Conservation (phyloP, 2,797 vertebrate genomes). For the Kryptopterus vitreolus region DNA sequence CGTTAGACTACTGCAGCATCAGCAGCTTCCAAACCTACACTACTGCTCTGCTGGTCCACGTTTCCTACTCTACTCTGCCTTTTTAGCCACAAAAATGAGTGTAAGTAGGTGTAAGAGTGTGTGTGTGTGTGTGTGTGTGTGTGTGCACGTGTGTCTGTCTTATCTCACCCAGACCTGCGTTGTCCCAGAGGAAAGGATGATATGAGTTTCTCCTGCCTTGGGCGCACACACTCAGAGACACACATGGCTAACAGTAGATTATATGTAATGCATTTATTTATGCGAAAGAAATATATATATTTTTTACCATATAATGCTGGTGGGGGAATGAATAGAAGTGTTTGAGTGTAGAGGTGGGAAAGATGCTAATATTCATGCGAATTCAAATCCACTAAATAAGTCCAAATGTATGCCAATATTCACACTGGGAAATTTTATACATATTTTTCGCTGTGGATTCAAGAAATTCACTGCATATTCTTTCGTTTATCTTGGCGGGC, state of each 20-base stretch:
- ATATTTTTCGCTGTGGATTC: too few species aligned
- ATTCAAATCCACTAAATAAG: not conserved
- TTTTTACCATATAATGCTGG: constrained; percentile 17
- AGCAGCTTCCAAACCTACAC: constrained; percentile 24
- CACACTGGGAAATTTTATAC: not conserved
- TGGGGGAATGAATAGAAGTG: constrained; percentile 15
- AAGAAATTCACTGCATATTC: too few species aligned
- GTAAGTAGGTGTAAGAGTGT: not conserved
- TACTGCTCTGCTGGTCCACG: constrained; percentile 2
- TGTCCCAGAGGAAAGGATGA: constrained; percentile 33
- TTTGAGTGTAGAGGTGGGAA: not conserved
- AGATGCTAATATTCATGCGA: not conserved
- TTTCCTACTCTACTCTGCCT: not conserved
- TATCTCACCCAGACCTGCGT: constrained; percentile 7
- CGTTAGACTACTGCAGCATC: constrained; percentile 25
- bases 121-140: not conserved
- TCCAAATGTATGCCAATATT: not conserved
- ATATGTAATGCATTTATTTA: constrained; percentile 30
- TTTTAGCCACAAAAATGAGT: not conserved
- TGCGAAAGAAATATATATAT: constrained; percentile 18
- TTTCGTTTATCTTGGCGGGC: too few species aligned
- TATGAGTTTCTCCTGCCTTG: constrained; percentile 18
- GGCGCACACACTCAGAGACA: constrained; percentile 15
- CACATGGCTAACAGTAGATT: constrained; percentile 21
- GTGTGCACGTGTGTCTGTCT: not conserved